phyloP scores from a whole-genome alignment of 2,797 vertebrate species.

The Syngnathus rostellatus region DNA sequence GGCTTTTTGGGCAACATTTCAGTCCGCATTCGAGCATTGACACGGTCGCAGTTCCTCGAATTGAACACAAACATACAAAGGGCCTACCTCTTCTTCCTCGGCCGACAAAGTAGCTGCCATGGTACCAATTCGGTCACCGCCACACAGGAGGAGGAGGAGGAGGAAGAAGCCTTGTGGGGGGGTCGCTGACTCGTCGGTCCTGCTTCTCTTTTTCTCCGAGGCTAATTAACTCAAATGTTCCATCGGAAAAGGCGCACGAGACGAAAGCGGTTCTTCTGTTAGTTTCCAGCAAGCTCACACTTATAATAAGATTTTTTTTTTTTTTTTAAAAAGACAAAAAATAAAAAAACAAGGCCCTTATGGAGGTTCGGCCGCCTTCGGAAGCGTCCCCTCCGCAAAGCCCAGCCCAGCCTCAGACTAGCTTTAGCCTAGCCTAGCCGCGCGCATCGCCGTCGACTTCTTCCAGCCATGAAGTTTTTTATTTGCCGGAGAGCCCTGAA shows the following conservation, averaged over 20 bases:
- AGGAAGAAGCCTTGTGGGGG: not conserved
- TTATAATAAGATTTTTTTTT: too few relatives aligned
- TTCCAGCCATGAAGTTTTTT: constrained; percentile 37
- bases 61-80: not conserved
- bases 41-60: not conserved
- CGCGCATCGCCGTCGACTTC: constrained; percentile 18
- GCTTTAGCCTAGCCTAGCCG: not conserved
- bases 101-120: constrained; percentile 86
- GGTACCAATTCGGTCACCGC: constrained; percentile 36
- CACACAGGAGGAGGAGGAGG: not conserved
- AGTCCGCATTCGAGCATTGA: constrained; percentile 33
- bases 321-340: too few relatives aligned
- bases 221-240: constrained; percentile 23
- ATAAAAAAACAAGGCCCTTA: not conserved
- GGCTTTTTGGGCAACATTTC: constrained; percentile 30
- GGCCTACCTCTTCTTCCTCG: constrained; percentile 90
- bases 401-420: constrained; percentile 8
- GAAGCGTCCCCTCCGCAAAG: constrained; percentile 17
- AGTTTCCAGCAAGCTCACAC: constrained; percentile 31
- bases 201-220: not conserved
- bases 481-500: constrained; percentile 33
- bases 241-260: constrained; percentile 13
- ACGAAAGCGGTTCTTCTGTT: constrained; percentile 29
- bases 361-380: constrained; percentile 1
- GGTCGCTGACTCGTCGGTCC: not conserved